These are phyloP conservation scores for Pandemis heparana DNA, from an alignment of 2,888 invertebrate species.

Conservation along the genomic window DNA sequence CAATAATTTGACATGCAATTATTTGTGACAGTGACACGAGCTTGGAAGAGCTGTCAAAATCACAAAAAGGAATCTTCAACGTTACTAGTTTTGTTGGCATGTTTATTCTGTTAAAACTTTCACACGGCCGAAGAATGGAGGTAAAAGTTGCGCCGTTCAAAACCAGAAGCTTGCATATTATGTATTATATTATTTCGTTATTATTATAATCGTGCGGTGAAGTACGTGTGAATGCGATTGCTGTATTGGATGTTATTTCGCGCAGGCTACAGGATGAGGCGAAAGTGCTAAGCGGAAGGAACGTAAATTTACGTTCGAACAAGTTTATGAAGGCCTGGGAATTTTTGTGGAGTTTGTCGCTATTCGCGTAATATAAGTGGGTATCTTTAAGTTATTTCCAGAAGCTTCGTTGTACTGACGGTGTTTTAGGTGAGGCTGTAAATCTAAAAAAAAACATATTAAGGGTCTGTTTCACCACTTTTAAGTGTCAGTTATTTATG, in stretches of 20 bases:
- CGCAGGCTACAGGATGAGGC: conserved; percentile 25
- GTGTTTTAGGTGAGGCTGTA: too few species aligned
- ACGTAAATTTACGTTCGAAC: background rate
- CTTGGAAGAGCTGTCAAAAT: background rate
- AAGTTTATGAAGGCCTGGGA: background rate
- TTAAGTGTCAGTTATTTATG: too few species aligned
- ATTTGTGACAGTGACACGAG: background rate
- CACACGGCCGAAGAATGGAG: conserved; percentile 48
- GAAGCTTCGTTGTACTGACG: too few species aligned
- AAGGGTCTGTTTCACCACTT: too few species aligned
- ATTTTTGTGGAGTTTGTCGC: background rate
- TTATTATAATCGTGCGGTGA: conserved; percentile 37
- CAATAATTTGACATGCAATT: too few species aligned
- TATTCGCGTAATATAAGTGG: background rate
- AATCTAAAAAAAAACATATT: too few species aligned
- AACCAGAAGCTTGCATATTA: conserved; percentile 43
- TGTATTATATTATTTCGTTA: conserved; percentile 43
- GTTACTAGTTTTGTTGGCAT: background rate
- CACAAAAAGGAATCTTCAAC: background rate
- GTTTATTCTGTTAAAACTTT: conserved; percentile 47
- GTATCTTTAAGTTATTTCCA: too few species aligned
- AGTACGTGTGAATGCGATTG: conserved; percentile 37
- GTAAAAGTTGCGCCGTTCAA: conserved; percentile 50
- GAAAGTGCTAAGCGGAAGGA: background rate
- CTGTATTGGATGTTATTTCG: conserved; percentile 27